Percentiles rank a stretch among this genome's conserved stretches.
Evolutionary conservation across 2,797 vertebrate genomes (phyloP).

Genomic region (Bradypodion ventrale): DNA sequence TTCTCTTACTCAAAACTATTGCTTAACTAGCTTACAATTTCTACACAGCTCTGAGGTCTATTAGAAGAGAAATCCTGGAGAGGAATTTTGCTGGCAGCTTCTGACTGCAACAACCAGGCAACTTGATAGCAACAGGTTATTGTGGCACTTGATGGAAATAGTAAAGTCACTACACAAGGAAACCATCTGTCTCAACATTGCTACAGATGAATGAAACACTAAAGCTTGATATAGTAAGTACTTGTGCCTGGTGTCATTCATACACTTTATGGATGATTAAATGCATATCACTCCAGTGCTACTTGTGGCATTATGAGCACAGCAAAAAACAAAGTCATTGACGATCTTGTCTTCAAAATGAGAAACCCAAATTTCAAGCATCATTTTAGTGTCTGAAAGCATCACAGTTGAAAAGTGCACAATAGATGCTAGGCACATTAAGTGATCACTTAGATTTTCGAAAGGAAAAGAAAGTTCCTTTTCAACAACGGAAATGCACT

Average conservation of each 20-base stretch:
- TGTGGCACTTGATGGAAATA: background rate
- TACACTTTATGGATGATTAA: slow-evolving; percentile 6
- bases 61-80: background rate
- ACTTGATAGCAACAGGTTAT: background rate
- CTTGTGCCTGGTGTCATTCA: background rate
- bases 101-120: rapidly evolving
- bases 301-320: background rate
- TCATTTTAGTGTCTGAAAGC: background rate
- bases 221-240: background rate
- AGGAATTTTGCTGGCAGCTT: rapidly evolving
- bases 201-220: slow-evolving; percentile 2
- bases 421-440: background rate
- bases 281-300: background rate
- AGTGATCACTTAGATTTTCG: background rate
- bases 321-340: slow-evolving; percentile 1
- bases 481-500: background rate
- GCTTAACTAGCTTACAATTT: slow-evolving; percentile 5
- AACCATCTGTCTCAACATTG: background rate
- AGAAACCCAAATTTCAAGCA: background rate
- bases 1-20: slow-evolving; percentile 22
- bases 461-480: background rate
- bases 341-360: background rate
- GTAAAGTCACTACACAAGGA: background rate
- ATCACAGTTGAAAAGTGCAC: background rate
- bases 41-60: slow-evolving; percentile 25